Evolutionary conservation across 2,113 vertebrate genomes (phyloP), one percentile per base, ranked within the genome.

Genomic region (Pleuronectes platessa): DNA sequence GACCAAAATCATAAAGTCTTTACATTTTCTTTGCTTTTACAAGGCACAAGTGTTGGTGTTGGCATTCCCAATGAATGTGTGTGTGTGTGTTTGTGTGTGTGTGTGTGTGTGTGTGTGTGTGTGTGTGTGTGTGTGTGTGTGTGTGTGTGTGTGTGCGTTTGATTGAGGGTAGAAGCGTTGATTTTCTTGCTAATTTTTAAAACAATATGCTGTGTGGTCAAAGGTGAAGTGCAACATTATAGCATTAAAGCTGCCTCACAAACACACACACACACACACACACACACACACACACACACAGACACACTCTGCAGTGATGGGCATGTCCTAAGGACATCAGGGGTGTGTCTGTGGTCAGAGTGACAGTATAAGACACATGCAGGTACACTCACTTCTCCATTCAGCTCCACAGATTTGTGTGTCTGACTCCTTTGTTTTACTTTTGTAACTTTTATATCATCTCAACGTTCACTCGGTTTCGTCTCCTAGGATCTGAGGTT

Each of bases 341-440:
- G 87, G 84, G 88, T 81, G 90, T 93, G 88, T 87, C 83, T 80
- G 85, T 85, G 89, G 90, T 90, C 79, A 87, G 59, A 82, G 35
- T 90, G 83, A 83, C 65, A 42, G 70, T 94, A 94, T 94, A 95
- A 95, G 91, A 86, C 83, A 76, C 76, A 74, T 53, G 66, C 88
- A 94, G 90, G 90, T 92, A 89, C 81, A 72, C 24, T 78, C 59
- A 64, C 53, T 37, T 68, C 23, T 66, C 23, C 74, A 90, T 79
- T 89, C 81, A 81, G 74, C 78, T 64, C 4, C 75, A 76, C 78
- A 51, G 59, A 60, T 54, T 56, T 55, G 23, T 63, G 11, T 21
- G 15, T 54, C 18, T 37, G 60, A 42, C 21, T 68, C 15, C 67
- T 83, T 74, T 42, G 18, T 72, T 31, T 69, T 13, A 49, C 23